These are phyloP conservation scores for Ginglymostoma cirratum DNA, from an alignment of 2,113 vertebrate species.

Conservation along the genomic window DNA sequence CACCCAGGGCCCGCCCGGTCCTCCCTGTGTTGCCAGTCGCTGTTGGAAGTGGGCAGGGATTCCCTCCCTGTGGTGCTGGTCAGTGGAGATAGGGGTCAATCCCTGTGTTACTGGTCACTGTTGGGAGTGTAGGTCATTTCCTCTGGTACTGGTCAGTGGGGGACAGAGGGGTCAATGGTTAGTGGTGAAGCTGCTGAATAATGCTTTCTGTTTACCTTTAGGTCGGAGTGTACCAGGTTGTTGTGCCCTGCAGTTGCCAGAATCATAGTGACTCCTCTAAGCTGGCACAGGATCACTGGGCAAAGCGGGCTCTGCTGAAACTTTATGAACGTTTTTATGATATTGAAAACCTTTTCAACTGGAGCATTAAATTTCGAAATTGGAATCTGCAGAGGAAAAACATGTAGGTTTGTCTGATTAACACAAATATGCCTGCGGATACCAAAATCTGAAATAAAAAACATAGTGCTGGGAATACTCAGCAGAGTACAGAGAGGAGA, in stretches of 20 bases:
- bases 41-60: not conserved
- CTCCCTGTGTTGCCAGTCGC: not conserved
- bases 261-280: conserved; percentile 40
- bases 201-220: not conserved
- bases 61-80: too few species aligned
- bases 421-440: not conserved
- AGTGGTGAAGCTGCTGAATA: not conserved
- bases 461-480: too few species aligned
- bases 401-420: conserved; percentile 43
- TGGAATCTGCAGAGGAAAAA: conserved; percentile 49
- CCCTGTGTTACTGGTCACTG: not conserved
- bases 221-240: conserved; percentile 39
- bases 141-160: conserved; percentile 18
- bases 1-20: too few species aligned
- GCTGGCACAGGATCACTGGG: not conserved
- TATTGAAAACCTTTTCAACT: conserved; percentile 49
- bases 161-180: not conserved
- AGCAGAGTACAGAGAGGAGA: too few species aligned
- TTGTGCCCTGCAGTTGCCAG: conserved; percentile 39
- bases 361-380: conserved; percentile 40
- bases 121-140: conserved; percentile 42
- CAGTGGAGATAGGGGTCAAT: too few species aligned
- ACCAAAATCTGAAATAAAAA: too few species aligned
- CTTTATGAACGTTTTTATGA: conserved; percentile 55
- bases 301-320: conserved; percentile 41